Conservation (phyloP, 2,797 vertebrate species). For the Peromyscus eremicus region DNA sequence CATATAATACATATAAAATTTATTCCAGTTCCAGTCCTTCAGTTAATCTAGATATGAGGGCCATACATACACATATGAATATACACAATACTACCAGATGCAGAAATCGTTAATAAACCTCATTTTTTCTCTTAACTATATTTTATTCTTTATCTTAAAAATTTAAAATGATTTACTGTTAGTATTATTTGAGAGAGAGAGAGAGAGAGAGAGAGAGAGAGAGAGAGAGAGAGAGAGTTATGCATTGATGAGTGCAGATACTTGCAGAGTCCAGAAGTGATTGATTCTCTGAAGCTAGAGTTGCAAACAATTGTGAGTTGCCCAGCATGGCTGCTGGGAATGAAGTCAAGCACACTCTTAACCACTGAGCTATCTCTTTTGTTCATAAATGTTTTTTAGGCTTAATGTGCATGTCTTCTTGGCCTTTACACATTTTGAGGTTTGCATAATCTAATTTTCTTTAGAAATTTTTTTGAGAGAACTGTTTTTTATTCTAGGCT, state of each 20-base stretch:
- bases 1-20: not conserved
- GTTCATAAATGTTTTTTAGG: not conserved
- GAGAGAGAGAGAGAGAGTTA: too few species aligned
- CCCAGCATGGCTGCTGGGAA: not conserved
- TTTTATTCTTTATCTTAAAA: not conserved
- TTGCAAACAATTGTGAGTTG: not conserved
- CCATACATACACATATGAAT: not conserved
- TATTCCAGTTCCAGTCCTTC: constrained; percentile 1
- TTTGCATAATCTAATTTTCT: too few species aligned
- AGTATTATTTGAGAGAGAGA: not conserved
- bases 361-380: not conserved
- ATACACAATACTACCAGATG: not conserved
- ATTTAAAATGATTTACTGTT: not conserved
- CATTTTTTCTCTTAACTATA: not conserved
- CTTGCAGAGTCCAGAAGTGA: not conserved
- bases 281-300: not conserved
- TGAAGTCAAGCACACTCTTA: too few species aligned
- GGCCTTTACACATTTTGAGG: too few species aligned
- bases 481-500: too few species aligned
- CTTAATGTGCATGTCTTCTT: too few species aligned
- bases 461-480: too few species aligned
- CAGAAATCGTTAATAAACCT: not conserved
- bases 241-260: not conserved
- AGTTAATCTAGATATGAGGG: not conserved
- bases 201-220: too few species aligned